Evolutionary conservation across 2,797 vertebrate species (phyloP), one percentile per base, ranked within the genome.

Genomic region (Typhlichthys eigenmanni): DNA sequence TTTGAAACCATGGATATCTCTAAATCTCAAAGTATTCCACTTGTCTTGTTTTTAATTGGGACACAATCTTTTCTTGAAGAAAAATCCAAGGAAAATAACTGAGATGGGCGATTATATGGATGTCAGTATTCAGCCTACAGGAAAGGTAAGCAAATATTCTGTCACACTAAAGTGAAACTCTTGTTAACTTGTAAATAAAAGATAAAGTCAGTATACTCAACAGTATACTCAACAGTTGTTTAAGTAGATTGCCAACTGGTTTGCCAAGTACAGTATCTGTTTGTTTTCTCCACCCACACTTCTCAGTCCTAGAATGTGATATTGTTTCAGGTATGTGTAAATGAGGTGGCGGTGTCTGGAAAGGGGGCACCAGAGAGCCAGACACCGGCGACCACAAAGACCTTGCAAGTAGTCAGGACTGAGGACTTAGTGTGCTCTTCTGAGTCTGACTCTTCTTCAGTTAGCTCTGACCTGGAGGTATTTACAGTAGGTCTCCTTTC

Each of bases 391-490:
- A 77, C 38, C 49, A 78, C 79, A 0, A 55, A 43, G 38, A 43
- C 38, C 8, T 1, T 87, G 9, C 84, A 58, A 52, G 80, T 89
- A 62, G 87, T 92, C 74, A 74, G 81, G 71, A 85, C 87, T 1
- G 74, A 85, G 3, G 67, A 90, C 24, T 29, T 29, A 56, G 79
- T 86, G 29, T 86, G 75, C 69, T 91, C 90, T 48, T 85, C 88
- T 11, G 91, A 92, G 58, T 87, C 88, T 0, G 93, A 92, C 66
- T 90, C 88, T 0, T 94, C 93, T 7, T 85, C 79, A 2, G 59
- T 87, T 74, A 91, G 85, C 80, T 94, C 93, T 0, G 93, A 95
- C 64, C 90, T 96, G 16, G 94, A 95, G 94, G 95, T 95, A 81
- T 69, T 85, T 51, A 38, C 17, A 13, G 60, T 43, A 43, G 38